Evolutionary conservation across 1,140 invertebrate genomes (phyloP).

Genomic region (Uloborus diversus): DNA sequence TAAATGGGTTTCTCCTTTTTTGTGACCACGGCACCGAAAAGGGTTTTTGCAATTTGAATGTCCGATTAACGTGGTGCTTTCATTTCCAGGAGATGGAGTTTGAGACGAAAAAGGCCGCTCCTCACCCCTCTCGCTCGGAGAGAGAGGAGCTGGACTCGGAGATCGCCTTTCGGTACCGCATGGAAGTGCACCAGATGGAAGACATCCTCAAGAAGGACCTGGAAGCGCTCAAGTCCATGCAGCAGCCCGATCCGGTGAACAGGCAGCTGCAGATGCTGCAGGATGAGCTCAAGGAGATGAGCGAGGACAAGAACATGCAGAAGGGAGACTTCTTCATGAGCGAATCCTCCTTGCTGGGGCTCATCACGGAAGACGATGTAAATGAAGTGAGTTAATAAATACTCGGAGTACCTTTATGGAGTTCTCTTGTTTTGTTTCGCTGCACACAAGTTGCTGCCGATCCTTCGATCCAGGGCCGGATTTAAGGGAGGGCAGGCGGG

Average conservation of each 20-base stretch:
- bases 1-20: too few species aligned
- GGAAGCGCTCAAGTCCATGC: not conserved
- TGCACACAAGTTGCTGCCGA: too few species aligned
- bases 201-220: constrained; percentile 7
- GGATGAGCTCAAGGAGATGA: not conserved
- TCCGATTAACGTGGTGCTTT: too few species aligned
- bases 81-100: not conserved
- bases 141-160: not conserved
- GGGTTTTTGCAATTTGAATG: too few species aligned
- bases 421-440: too few species aligned
- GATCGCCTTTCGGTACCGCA: not conserved
- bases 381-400: not conserved
- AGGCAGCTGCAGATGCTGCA: not conserved
- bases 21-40: too few species aligned
- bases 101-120: not conserved
- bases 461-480: too few species aligned
- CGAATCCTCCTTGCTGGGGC: not conserved
- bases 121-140: not conserved
- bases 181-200: not conserved
- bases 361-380: not conserved
- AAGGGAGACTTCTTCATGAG: not conserved
- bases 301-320: not conserved
- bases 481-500: too few species aligned
- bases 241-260: constrained; percentile 3
- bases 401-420: too few species aligned